These are phyloP conservation scores for Archilochus colubris DNA, from an alignment of 2,113 vertebrate genomes.

Conservation along the genomic window DNA sequence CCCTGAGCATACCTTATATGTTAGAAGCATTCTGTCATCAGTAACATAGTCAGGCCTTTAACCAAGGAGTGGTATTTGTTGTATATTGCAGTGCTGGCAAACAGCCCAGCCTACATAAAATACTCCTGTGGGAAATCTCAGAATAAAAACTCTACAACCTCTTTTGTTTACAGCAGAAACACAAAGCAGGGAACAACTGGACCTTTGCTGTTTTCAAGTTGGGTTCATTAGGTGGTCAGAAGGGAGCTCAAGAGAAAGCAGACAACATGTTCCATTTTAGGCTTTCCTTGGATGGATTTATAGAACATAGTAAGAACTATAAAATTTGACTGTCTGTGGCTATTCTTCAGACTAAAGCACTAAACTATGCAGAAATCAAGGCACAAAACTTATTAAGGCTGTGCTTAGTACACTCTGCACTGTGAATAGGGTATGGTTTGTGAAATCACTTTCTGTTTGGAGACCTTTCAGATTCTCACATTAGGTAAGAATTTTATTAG, in stretches of 20 bases:
- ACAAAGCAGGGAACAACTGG: neutral
- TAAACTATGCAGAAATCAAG: neutral
- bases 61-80: neutral
- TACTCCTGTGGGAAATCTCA: neutral
- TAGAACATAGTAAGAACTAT: neutral
- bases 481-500: neutral
- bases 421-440: neutral
- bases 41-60: neutral
- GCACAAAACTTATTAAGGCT: neutral
- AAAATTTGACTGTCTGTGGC: neutral
- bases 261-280: neutral
- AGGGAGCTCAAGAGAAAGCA: neutral
- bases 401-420: neutral
- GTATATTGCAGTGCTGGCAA: neutral
- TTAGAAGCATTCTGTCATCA: neutral
- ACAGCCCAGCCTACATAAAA: neutral
- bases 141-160: neutral
- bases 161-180: conserved; percentile 1
- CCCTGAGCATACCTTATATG: neutral
- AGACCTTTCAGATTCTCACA: neutral
- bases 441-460: conserved; percentile 9
- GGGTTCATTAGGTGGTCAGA: neutral
- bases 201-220: neutral
- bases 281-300: neutral
- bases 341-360: neutral